Percentiles rank a stretch among this genome's conserved stretches.
These are phyloP conservation scores for Trichogramma pretiosum DNA, from an alignment of 1,140 invertebrate species.

Conservation along the genomic window DNA sequence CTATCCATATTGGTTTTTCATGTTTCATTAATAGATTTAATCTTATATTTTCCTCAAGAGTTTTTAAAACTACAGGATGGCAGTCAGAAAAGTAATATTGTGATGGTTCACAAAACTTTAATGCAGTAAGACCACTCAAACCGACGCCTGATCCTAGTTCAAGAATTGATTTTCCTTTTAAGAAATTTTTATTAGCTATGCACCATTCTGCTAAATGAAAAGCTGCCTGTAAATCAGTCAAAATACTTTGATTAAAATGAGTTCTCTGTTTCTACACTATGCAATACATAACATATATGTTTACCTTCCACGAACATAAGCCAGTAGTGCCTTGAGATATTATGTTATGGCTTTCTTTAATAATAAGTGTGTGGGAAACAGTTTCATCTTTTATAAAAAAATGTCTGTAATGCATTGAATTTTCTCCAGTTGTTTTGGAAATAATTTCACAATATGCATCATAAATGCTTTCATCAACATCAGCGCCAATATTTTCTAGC, in stretches of 20 bases:
- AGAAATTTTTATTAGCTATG: constrained; percentile 32
- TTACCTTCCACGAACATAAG: constrained; percentile 49
- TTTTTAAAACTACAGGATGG: constrained; percentile 43
- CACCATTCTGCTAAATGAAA: constrained; percentile 49
- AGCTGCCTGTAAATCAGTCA: constrained; percentile 35
- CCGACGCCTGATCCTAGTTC: constrained; percentile 53
- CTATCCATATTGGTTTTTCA: constrained; percentile 2
- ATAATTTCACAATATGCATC: constrained; percentile 37
- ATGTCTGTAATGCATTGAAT: constrained; percentile 41
- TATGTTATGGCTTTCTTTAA: constrained; percentile 47
- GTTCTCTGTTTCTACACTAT: too few relatives aligned
- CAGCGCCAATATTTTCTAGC: constrained; percentile 34
- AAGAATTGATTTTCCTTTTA: constrained; percentile 42
- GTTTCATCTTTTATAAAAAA: constrained; percentile 33
- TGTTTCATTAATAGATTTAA: constrained; percentile 32
- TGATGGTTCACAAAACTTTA: constrained; percentile 40
- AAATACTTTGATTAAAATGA: too few relatives aligned
- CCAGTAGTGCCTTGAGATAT: constrained; percentile 52
- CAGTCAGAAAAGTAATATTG: constrained; percentile 48
- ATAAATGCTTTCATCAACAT: constrained; percentile 43
- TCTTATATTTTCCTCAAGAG: constrained; percentile 41
- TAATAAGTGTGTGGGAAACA: constrained; percentile 30
- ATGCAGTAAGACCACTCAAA: constrained; percentile 44
- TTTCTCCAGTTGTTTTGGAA: constrained; percentile 22
- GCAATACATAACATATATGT: not conserved